These are phyloP conservation scores for Aleadryas rufinucha DNA, from an alignment of 2,113 vertebrate genomes.

Conservation along the genomic window DNA sequence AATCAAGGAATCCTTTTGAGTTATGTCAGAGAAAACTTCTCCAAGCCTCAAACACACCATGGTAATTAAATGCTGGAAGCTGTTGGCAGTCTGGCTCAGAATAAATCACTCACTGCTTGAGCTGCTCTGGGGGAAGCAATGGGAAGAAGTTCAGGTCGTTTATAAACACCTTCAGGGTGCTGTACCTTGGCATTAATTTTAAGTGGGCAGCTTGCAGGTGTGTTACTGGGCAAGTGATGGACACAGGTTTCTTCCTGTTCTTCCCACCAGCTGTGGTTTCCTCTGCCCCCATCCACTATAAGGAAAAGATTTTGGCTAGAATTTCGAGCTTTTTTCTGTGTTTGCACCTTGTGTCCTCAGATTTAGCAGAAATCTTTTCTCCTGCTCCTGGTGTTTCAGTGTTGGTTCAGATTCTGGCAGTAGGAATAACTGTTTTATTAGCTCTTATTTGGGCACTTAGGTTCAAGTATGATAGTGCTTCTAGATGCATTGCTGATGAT, in stretches of 20 bases:
- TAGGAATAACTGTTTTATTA: background rate
- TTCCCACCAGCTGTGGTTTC: background rate
- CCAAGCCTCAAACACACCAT: background rate
- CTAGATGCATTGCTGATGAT: background rate
- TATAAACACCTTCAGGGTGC: background rate
- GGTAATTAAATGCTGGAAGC: background rate
- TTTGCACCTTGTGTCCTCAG: background rate
- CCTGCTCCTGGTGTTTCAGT: background rate
- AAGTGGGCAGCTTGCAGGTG: background rate
- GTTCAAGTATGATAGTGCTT: background rate
- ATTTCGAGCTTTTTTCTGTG: background rate
- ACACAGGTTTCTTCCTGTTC: background rate
- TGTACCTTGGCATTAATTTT: background rate
- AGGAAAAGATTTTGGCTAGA: background rate
- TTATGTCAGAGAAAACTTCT: background rate
- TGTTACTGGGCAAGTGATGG: background rate
- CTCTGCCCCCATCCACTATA: background rate
- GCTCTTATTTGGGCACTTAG: background rate
- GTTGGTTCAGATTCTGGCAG: background rate
- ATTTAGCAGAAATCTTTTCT: background rate
- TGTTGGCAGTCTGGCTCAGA: background rate
- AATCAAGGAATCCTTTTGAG: background rate
- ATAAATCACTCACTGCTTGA: background rate
- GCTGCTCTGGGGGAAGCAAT: background rate
- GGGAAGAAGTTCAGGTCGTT: background rate